These are phyloP conservation scores for Xanthia togata DNA, from an alignment of 2,888 invertebrate genomes.

Conservation along the genomic window DNA sequence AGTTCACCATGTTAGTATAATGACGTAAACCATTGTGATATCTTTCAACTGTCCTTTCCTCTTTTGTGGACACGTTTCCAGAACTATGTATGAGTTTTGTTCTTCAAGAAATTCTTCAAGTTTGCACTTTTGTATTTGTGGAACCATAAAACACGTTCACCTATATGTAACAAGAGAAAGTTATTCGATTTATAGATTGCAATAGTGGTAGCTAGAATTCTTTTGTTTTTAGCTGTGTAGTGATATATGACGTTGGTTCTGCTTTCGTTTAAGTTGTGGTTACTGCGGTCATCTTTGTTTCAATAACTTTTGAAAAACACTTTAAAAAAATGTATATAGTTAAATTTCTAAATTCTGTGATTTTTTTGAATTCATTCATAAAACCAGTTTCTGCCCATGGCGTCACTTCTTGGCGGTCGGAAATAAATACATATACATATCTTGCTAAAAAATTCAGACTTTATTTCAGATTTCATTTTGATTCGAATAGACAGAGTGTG, in stretches of 20 bases:
- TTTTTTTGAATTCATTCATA: not conserved
- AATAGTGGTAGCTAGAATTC: conserved; percentile 30
- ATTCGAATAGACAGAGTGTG: no score
- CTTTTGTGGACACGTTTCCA: not conserved
- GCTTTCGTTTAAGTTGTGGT: not conserved
- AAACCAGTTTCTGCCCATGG: no score
- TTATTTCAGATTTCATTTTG: not conserved
- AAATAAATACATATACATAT: no score
- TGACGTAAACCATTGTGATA: conserved; percentile 12
- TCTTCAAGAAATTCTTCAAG: conserved; percentile 43
- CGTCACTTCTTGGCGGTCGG: not conserved
- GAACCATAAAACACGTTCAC: conserved; percentile 43
- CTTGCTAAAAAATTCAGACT: no score
- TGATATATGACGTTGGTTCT: conserved; percentile 29
- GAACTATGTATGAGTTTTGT: conserved; percentile 19
- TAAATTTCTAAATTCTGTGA: not conserved
- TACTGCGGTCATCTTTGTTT: not conserved
- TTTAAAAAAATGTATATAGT: not conserved
- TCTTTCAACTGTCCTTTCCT: not conserved
- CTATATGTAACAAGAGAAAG: conserved; percentile 30
- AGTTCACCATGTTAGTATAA: conserved; percentile 11
- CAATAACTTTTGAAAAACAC: not conserved
- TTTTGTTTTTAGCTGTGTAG: conserved; percentile 26
- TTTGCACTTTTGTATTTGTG: conserved; percentile 39
- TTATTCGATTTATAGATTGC: conserved; percentile 57